Base-by-base conservation (phyloP, 1,140 invertebrate genomes). In the Drosophila nigromelanica region DNA sequence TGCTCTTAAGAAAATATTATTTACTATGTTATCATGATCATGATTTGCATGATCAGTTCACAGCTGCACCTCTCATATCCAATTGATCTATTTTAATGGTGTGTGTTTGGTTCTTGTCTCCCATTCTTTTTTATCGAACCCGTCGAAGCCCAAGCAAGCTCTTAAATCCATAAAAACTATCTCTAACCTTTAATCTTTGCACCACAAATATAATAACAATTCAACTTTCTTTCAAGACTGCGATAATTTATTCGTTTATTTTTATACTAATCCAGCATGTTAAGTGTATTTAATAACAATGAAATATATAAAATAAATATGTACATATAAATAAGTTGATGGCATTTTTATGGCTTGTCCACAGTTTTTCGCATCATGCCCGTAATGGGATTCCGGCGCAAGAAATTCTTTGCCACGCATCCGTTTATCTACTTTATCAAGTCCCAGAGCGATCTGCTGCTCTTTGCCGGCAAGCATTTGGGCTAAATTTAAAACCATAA, bases 331-430 rank as follows among this genome's bases (percentile, higher is more conserved):
- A n/a, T 8, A 50, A 3, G 14, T 50, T 33, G 42, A 40, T 39
- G 18, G 10, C 14, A 40, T 43, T 24, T 15, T 8, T 52, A 12
- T 45, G 37, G 7, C 60, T 47, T 27, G 18, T 67, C 43, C 50
- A 50, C 78, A 90, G 87, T 37, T 40, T 74, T 86, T 37, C 76
- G 87, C 37, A 71, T 90, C 24, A 80, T 90, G 73, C 61, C 76
- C 27, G 69, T 90, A 3, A 48, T 59, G 48, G 73, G 33, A 0
- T 54, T 83, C 24, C 72, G 58, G 5, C 79, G 81, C 8, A 68
- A 73, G 39, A 59, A 45, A 12, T 90, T 90, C 45, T 42, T 52
- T 54, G 87, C 70, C 21, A 83, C 48, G 21, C 87, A 78, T 63
- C 72, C 77, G 2, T 90, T 90, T 47, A 24, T 77, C 6, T 90